These are phyloP conservation scores for Acropternis orthonyx DNA, from an alignment of 2,797 vertebrate species.

Conservation along the genomic window DNA sequence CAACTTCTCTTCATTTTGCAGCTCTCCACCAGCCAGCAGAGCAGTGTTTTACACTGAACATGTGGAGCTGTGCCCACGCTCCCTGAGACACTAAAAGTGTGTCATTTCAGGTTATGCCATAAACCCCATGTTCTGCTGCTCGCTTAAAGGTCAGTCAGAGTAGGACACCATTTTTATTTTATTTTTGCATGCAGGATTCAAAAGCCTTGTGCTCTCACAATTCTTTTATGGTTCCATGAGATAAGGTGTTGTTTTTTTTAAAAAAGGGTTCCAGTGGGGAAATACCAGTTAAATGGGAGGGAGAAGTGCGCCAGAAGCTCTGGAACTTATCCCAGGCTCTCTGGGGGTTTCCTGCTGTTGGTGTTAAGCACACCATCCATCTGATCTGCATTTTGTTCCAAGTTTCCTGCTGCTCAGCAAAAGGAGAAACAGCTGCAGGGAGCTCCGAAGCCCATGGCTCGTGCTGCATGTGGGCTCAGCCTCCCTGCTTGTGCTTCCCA, in stretches of 20 bases:
- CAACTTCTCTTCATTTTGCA: neutral
- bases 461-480: neutral
- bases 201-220: neutral
- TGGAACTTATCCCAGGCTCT: constrained; percentile 52
- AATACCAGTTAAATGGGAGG: constrained; percentile 29
- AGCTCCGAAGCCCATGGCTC: neutral
- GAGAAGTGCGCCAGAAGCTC: neutral
- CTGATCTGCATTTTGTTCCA: neutral
- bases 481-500: neutral
- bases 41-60: neutral
- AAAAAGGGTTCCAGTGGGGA: neutral
- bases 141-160: constrained; percentile 43
- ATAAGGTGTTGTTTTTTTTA: neutral
- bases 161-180: neutral
- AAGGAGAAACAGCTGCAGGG: neutral
- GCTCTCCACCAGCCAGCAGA: neutral
- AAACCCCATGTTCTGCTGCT: neutral
- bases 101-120: neutral
- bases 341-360: neutral
- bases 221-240: constrained; percentile 7
- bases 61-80: neutral
- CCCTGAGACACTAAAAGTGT: neutral
- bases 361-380: constrained; percentile 32
- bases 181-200: neutral
- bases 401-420: constrained; percentile 6